Conservation (phyloP, 2,113 vertebrate genomes). For the Patagioenas fasciata region DNA sequence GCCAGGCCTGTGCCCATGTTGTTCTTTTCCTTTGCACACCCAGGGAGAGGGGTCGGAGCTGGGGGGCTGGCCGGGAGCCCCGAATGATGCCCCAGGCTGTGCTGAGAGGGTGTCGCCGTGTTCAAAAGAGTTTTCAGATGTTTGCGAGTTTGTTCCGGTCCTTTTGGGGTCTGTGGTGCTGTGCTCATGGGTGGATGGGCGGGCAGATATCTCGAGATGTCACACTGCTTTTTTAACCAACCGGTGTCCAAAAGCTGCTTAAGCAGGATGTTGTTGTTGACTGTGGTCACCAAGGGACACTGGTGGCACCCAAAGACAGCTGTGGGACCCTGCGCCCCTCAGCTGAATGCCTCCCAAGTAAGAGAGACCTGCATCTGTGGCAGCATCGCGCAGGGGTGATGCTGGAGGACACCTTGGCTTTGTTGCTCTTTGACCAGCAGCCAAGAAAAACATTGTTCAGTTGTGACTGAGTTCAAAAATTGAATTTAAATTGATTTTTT, state of each 20-base stretch:
- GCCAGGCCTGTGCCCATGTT: accelerated
- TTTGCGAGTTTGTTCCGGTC: not conserved
- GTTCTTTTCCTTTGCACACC: not conserved
- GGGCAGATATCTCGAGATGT: not conserved
- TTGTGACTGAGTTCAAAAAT: not conserved
- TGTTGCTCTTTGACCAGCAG: not conserved
- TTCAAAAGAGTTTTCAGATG: accelerated
- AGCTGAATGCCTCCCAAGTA: not conserved
- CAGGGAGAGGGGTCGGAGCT: not conserved
- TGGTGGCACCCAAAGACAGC: not conserved
- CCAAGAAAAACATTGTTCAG: not conserved
- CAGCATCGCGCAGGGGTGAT: not conserved
- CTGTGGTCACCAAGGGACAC: not conserved
- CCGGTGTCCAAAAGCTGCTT: no score
- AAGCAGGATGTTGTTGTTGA: no score
- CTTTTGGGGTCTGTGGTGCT: accelerated
- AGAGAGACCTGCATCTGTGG: not conserved
- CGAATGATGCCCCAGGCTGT: accelerated
- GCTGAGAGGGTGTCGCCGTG: accelerated
- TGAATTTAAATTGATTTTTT: not conserved
- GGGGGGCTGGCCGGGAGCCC: not conserved
- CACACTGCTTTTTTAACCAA: no score
- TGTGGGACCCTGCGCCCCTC: not conserved
- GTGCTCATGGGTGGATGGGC: not conserved
- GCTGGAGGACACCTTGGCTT: not conserved